These are phyloP conservation scores for Ophion obscuratus DNA, from an alignment of 2,888 invertebrate species.

Conservation along the genomic window DNA sequence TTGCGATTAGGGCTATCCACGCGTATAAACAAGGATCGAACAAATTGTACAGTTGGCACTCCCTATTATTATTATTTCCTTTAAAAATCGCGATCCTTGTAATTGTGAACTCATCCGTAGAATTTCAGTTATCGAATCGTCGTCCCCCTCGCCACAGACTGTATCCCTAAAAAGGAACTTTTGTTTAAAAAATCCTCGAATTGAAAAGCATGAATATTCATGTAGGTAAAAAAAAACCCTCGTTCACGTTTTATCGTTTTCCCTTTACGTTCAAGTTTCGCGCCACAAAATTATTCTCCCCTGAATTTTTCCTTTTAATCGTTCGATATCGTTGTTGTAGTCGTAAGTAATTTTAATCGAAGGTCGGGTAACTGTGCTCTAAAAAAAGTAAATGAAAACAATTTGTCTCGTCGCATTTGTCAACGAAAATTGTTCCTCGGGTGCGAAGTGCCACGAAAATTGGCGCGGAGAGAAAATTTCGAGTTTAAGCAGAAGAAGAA, in stretches of 20 bases:
- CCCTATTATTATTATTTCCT: conserved; percentile 26
- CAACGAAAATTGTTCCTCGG: conserved; percentile 58
- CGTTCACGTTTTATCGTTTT: conserved; percentile 54
- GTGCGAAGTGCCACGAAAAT: conserved; percentile 44
- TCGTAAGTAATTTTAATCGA: conserved; percentile 55
- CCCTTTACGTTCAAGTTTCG: conserved; percentile 33
- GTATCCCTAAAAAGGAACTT: conserved; percentile 8
- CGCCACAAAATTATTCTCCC: not conserved
- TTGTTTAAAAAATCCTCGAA: not conserved
- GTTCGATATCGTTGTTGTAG: conserved; percentile 55
- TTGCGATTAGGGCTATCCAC: conserved; percentile 48
- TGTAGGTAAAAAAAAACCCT: conserved; percentile 34
- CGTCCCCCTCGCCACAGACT: not conserved
- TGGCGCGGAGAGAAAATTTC: conserved; percentile 59
- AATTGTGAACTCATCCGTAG: conserved; percentile 19
- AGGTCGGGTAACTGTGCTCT: conserved; percentile 67
- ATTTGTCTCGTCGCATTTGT: conserved; percentile 47
- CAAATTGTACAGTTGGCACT: conserved; percentile 56
- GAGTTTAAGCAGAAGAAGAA: conserved; percentile 52
- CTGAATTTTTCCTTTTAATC: conserved; percentile 32
- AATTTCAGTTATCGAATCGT: conserved; percentile 15
- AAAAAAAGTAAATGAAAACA: conserved; percentile 57
- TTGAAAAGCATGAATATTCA: conserved; percentile 2
- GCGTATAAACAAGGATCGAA: conserved; percentile 31
- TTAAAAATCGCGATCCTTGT: conserved; percentile 25